These are phyloP conservation scores for Channa striata DNA, from an alignment of 2,797 vertebrate species.

Conservation along the genomic window DNA sequence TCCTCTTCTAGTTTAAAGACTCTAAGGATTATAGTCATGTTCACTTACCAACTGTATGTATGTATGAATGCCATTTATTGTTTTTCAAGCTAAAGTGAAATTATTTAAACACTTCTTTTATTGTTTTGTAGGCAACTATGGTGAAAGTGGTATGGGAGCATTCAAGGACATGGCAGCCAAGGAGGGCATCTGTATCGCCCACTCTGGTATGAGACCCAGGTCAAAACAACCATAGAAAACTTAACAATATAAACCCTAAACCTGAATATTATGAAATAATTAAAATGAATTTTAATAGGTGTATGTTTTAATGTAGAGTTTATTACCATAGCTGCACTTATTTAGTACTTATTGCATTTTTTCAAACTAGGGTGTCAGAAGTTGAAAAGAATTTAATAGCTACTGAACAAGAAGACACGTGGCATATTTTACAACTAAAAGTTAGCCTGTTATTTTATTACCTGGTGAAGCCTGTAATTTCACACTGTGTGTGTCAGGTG, in stretches of 20 bases:
- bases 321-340: background rate
- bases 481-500: background rate
- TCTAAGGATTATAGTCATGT: background rate
- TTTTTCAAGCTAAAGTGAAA: background rate
- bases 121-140: constrained; percentile 91
- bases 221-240: constrained; percentile 8
- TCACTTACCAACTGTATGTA: too few relatives aligned
- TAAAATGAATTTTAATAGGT: background rate
- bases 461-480: constrained; percentile 8
- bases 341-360: background rate
- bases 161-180: constrained; percentile 98
- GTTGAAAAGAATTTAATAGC: constrained; percentile 7
- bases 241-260: background rate
- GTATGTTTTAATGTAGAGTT: constrained; percentile 7
- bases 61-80: too few relatives aligned
- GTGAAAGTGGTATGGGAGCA: constrained; percentile 98
- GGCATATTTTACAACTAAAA: background rate
- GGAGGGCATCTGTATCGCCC: constrained; percentile 98
- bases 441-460: too few relatives aligned
- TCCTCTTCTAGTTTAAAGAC: too few relatives aligned
- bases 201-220: constrained; percentile 87
- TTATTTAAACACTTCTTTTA: constrained; percentile 19
- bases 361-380: constrained; percentile 3
- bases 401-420: background rate
- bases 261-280: background rate